Evolutionary conservation across 2,888 invertebrate genomes (phyloP), one percentile per base, ranked within the genome.

Genomic region (Hermaeophaga mercurialis): DNA sequence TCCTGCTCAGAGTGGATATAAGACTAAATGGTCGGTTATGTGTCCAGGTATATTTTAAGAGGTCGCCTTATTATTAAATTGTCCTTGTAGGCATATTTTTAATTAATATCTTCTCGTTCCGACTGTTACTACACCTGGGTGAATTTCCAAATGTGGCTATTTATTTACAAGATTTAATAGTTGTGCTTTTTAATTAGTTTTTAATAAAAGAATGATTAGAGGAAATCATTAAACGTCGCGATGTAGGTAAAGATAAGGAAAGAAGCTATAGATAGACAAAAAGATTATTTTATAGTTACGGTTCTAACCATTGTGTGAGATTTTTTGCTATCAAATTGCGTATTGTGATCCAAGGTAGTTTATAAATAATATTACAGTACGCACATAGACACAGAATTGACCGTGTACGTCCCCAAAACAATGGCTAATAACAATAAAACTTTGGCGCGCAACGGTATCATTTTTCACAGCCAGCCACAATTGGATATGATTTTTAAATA

Each of bases 371-470:
- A 53, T 56, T 57, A 52, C 55, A 55, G 59, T 59, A 52, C 52
- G 52, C 52, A 52, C 34, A 52, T 33, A 50, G 34, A 43, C 34
- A 50, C 43, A 41, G 43, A 43, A 43, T 52, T 52, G 52, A 52
- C 52, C 52, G 52, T 52, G 52, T 52, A 52, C 54, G 44, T 48
- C 48, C 59, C 53, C 54, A 62, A 62, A 59, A 62, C 62, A 62
- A 62, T 62, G 33, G 59, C 53, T 55, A 57, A 59, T 59, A 62
- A 59, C 54, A 59, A 59, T 59, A 62, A 55, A 62, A 55, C 48
- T 54, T 56, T 47, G 50, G 44, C 55, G 46, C 43, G 57, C 54
- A 62, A 59, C 59, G 62, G 62, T 59, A 57, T 54, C 56, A 52
- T 54, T 62, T 59, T 62, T 55, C 59, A 59, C 62, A 62, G 62